phyloP scores from a whole-genome alignment of 2,888 invertebrate genomes.

The Sabatieria punctata region DNA sequence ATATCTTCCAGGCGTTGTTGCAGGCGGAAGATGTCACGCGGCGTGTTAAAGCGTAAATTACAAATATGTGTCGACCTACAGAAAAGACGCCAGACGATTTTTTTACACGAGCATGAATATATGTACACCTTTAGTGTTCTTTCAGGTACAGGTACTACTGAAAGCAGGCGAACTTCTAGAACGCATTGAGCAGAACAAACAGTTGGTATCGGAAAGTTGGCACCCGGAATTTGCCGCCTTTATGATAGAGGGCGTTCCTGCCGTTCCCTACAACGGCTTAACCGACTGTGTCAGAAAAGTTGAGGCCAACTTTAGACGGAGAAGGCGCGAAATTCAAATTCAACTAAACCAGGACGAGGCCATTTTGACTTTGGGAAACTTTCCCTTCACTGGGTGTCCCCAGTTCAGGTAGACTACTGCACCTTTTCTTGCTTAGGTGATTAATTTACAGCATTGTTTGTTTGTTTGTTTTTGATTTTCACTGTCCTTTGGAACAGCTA shows the following conservation, averaged over 20 bases:
- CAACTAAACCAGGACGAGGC: conserved; percentile 46
- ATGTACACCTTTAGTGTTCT: too few species aligned
- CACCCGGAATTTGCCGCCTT: conserved; percentile 88
- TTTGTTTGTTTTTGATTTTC: too few species aligned
- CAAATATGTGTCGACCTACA: too few species aligned
- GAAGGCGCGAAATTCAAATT: not conserved
- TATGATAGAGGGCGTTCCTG: conserved; percentile 95
- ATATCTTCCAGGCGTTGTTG: too few species aligned
- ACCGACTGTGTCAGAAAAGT: conserved; percentile 88
- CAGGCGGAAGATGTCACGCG: too few species aligned
- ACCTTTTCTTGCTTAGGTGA: too few species aligned
- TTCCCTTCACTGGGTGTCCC: conserved; percentile 42
- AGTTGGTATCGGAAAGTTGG: conserved; percentile 57
- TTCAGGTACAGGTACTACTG: conserved; percentile 55
- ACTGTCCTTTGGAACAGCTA: too few species aligned
- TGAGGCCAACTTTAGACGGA: conserved; percentile 69
- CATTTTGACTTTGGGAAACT: conserved; percentile 71
- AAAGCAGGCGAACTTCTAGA: conserved; percentile 51
- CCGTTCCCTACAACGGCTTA: conserved; percentile 63
- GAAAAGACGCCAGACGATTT: too few species aligned
- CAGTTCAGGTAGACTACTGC: conserved; percentile 13
- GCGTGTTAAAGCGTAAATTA: too few species aligned
- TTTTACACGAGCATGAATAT: too few species aligned
- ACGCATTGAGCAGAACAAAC: not conserved
- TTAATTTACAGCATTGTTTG: too few species aligned